phyloP scores from a whole-genome alignment of 2,888 invertebrate species.

The Neocrepidodera transversa region DNA sequence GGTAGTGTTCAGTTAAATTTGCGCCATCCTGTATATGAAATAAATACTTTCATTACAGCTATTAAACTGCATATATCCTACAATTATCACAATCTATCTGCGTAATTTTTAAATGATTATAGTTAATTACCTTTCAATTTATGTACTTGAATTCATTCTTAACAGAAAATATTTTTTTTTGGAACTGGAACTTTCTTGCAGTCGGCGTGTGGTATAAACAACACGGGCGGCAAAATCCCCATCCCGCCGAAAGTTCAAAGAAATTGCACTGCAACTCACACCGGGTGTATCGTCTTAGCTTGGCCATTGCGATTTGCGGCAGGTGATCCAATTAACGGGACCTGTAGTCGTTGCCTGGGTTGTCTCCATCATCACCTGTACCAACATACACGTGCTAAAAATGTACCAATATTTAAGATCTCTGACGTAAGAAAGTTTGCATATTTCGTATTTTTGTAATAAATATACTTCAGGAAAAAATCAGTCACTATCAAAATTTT shows the following conservation, averaged over 20 bases:
- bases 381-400: conserved; percentile 50
- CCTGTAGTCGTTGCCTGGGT: conserved; percentile 52
- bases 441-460: background rate
- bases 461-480: too few relatives aligned
- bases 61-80: too few relatives aligned
- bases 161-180: too few relatives aligned
- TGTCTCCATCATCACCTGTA: conserved; percentile 55
- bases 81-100: too few relatives aligned
- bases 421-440: conserved; percentile 13
- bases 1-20: too few relatives aligned
- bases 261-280: conserved; percentile 22
- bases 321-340: conserved; percentile 61
- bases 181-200: background rate
- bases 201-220: background rate
- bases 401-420: conserved; percentile 47
- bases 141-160: too few relatives aligned
- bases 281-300: conserved; percentile 37
- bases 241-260: conserved; percentile 20
- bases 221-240: background rate
- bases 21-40: too few relatives aligned
- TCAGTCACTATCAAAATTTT: too few relatives aligned
- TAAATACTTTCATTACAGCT: too few relatives aligned
- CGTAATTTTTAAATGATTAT: too few relatives aligned
- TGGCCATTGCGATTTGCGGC: conserved; percentile 40
- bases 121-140: too few relatives aligned